Evolutionary conservation across 2,888 invertebrate genomes (phyloP), one percentile per base, ranked within the genome.

Genomic region (Yponomeuta malinellus): DNA sequence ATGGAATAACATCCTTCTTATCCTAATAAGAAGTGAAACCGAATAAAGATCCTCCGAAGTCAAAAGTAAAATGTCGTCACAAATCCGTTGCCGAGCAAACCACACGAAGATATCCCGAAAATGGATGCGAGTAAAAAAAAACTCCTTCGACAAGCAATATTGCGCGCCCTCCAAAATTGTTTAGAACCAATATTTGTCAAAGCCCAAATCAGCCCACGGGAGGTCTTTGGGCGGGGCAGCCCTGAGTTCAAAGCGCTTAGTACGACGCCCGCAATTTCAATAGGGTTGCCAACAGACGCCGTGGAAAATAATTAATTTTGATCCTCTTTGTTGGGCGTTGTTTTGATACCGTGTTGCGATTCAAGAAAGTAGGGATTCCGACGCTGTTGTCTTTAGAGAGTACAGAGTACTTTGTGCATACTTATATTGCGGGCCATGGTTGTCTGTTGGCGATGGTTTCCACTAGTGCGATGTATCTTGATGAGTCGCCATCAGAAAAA

Each of bases 181-280:
- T 82, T 82, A 81, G 79, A 78, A 77, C 84, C 85, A 88, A 87
- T 87, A 87, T 88, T 87, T 87, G 86, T 85, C 85, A 83, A 85
- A 86, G 85, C 78, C 77, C 77, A 79, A 83, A 82, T 83, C 82
- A 83, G 79, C 78, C 79, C 75, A 33, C 8, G 63, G 43, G 69
- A 67, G 70, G 43, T 8, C 70, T 37, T 0, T 6, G 64, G 71
- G 71, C 71, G 71, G 12, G 71, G 64, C 68, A 23, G 29, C 29
- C 29, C 52, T 65, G 43, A 43, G 68, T 69, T 71, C 71, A 71
- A 71, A 71, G 71, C 48, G 43, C n/a, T n/a, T n/a, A 67, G 67
- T n/a, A 43, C 52, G 15, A 15, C 52, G 52, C 15, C 15, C 52
- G 52, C 52, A 59, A 59, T 59, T 59, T 59, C 52, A 59, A 59